Conservation (phyloP, 2,888 invertebrate species). For the Idaea straminata region DNA sequence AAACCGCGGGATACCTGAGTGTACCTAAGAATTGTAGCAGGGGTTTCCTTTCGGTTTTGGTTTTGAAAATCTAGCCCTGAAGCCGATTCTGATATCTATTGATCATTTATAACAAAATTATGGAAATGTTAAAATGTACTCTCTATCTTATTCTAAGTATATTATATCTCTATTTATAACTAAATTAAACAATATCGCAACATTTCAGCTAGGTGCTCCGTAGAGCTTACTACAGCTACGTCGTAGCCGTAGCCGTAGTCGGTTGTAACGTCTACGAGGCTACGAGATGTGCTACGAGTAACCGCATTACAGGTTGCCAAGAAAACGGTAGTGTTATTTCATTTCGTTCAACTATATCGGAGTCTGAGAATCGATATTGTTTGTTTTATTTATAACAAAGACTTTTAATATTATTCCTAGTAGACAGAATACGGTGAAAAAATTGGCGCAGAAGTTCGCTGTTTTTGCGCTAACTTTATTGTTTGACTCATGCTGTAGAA, state of each 20-base stretch:
- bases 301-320: slow-evolving; percentile 1
- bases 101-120: too few species aligned
- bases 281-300: slow-evolving; percentile 1
- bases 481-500: too few species aligned
- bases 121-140: neutral
- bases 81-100: too few species aligned
- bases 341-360: neutral
- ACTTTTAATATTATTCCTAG: too few species aligned
- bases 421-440: too few species aligned
- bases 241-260: slow-evolving; percentile 2
- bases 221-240: neutral
- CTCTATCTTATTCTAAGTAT: neutral
- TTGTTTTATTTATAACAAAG: neutral
- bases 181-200: neutral
- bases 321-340: neutral
- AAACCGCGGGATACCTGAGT: too few species aligned
- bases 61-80: too few species aligned
- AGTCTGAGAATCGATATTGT: neutral
- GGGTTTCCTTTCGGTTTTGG: too few species aligned
- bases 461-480: too few species aligned
- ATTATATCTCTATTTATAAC: neutral
- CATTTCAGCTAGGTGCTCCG: neutral
- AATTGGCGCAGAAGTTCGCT: too few species aligned
- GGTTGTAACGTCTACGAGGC: neutral
- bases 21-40: too few species aligned